Evolutionary conservation across 2,113 vertebrate genomes (phyloP), one percentile per base, ranked within the genome.

Genomic region (Neopipo cinnamomea): DNA sequence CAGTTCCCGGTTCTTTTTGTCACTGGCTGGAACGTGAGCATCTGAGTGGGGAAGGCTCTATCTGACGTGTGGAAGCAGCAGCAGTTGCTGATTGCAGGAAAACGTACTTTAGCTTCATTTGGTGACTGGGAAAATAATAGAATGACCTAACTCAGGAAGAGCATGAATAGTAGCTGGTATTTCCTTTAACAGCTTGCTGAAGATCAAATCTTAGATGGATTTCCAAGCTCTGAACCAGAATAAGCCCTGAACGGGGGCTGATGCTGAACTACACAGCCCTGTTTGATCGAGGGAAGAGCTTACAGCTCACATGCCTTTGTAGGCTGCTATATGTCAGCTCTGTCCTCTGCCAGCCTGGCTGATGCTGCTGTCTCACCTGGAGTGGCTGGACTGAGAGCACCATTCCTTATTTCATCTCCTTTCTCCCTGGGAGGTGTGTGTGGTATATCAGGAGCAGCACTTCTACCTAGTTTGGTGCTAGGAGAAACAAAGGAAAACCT

Each of bases 121-220:
- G 49, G 56, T 86, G 70, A 58, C 70, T 85, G 47, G 61, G 52
- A 96, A 93, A 95, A 96, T 63, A 93, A 87, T 81, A 68, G 93
- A 86, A 82, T 94, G 91, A 95, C 83, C 73, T 96, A 95, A 95
- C 73, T 76, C 91, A 89, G 93, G 92, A 96, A 95, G 65, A 95
- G 49, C 61, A 15, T 61, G 79, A 92, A 91, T 93, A 90, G 88
- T 42, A 74, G 50, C 58, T 75, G 83, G 52, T 89, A 84, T 89
- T 93, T 95, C 78, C 93, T 88, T 58, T 81, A 93, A 56, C 41
- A 79, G n/a, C 73, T 81, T 91, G 88, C 80, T 89, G 56, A 52
- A 91, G 70, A 91, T 91, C 56, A 89, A 78, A 78, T 74, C 90
- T 67, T n/a, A 74, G 82, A 35, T 63, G 75, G 42, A 80, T 94